These are phyloP conservation scores for Setipinna tenuifilis DNA, from an alignment of 2,797 vertebrate species.

Conservation along the genomic window DNA sequence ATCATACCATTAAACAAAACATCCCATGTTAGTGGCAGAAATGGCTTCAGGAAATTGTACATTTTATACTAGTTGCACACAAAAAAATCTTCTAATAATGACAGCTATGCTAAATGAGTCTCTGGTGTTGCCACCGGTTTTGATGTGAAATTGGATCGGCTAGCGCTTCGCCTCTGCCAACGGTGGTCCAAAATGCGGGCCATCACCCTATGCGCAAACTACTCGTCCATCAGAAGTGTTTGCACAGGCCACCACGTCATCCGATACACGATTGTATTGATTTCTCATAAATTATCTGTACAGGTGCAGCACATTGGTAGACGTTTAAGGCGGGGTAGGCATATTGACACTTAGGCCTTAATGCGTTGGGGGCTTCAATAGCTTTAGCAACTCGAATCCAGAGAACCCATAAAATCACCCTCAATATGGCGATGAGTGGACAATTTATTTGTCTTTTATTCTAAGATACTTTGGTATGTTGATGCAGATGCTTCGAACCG, in stretches of 20 bases:
- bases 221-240: slow-evolving; percentile 61
- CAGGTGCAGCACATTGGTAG: slow-evolving; percentile 43
- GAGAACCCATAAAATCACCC: background rate
- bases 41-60: background rate
- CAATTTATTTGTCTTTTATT: slow-evolving; percentile 11
- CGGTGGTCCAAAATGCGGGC: slow-evolving; percentile 35
- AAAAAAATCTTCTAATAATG: background rate
- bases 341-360: slow-evolving; percentile 35
- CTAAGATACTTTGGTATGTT: background rate
- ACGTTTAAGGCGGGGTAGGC: slow-evolving; percentile 42
- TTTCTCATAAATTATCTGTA: slow-evolving; percentile 60
- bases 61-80: background rate
- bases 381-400: slow-evolving; percentile 1
- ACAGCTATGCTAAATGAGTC: background rate
- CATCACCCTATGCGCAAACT: slow-evolving; percentile 54
- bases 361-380: slow-evolving; percentile 25
- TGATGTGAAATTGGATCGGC: background rate
- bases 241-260: slow-evolving; percentile 41
- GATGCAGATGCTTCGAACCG: background rate
- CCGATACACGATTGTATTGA: slow-evolving; percentile 46
- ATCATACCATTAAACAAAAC: background rate
- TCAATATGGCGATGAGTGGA: background rate
- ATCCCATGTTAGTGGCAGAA: background rate
- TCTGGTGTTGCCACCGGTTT: background rate
- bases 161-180: slow-evolving; percentile 33